A percentile compares a stretch with the other conserved stretches of the same genome.
Conservation (phyloP, 2,113 vertebrate genomes). For the Xenus cinereus region DNA sequence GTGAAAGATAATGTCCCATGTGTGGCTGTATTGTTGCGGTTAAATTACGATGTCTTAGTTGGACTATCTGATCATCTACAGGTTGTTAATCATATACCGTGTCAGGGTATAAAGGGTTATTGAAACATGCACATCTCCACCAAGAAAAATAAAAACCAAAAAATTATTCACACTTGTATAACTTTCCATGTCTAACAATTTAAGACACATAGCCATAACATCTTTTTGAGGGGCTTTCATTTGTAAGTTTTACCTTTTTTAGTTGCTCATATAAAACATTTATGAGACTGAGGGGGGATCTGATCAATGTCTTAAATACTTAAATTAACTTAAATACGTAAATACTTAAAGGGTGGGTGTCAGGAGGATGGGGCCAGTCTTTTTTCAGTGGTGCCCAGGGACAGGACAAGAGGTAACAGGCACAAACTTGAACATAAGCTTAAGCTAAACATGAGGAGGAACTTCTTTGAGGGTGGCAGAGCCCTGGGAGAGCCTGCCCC, state of each 20-base stretch:
- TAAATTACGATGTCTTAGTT: not conserved
- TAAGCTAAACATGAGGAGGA: no score
- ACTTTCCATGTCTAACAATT: not conserved
- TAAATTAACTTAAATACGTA: no score
- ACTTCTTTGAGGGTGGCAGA: no score
- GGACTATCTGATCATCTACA: not conserved
- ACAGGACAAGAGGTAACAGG: no score
- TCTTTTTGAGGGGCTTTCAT: accelerated
- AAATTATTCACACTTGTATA: accelerated
- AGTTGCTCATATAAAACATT: not conserved
- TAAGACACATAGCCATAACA: not conserved
- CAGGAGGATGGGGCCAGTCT: no score
- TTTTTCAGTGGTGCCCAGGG: no score
- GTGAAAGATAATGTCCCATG: accelerated
- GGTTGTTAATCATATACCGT: not conserved
- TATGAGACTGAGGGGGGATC: no score
- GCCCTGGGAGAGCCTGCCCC: no score
- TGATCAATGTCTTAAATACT: no score
- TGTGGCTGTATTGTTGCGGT: not conserved
- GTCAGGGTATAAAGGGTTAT: not conserved
- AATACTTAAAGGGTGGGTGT: no score
- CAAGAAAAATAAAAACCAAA: not conserved
- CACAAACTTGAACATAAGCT: no score
- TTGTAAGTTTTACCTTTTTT: not conserved
- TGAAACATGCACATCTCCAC: not conserved